These are phyloP conservation scores for Mesorhabditis belari DNA, from an alignment of 2,888 invertebrate genomes.

Conservation along the genomic window DNA sequence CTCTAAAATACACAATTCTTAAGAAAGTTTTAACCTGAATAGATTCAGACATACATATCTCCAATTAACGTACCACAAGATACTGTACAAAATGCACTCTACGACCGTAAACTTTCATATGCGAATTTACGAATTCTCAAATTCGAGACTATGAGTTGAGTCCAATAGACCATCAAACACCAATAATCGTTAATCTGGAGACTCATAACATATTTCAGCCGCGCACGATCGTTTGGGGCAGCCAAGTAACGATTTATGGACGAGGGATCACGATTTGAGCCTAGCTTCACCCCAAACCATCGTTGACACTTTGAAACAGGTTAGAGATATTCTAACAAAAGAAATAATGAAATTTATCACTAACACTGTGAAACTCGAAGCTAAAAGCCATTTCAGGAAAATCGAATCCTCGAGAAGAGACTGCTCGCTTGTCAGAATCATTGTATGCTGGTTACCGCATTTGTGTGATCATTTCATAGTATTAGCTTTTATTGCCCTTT, in stretches of 20 bases:
- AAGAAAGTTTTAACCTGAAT: too few relatives aligned
- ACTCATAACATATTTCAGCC: background rate
- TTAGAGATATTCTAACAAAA: background rate
- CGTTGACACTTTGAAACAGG: background rate
- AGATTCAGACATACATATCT: too few relatives aligned
- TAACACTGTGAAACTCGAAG: background rate
- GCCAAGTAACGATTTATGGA: background rate
- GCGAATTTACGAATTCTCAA: too few relatives aligned
- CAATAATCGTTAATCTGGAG: background rate
- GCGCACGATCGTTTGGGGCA: background rate
- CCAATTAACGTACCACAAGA: too few relatives aligned
- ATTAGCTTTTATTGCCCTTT: too few relatives aligned
- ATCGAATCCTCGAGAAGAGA: conserved; percentile 60
- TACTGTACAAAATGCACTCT: too few relatives aligned
- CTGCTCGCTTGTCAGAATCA: conserved; percentile 61
- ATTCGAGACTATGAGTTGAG: too few relatives aligned
- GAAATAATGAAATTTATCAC: background rate
- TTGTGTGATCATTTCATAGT: too few relatives aligned
- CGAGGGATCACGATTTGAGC: background rate
- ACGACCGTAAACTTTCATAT: too few relatives aligned
- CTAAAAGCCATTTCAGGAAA: conserved; percentile 57
- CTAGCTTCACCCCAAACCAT: background rate
- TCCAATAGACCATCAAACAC: too few relatives aligned
- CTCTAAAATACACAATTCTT: too few relatives aligned
- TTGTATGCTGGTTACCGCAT: conserved; percentile 60